Conservation (phyloP, 1,140 invertebrate genomes). For the Pinna nobilis region DNA sequence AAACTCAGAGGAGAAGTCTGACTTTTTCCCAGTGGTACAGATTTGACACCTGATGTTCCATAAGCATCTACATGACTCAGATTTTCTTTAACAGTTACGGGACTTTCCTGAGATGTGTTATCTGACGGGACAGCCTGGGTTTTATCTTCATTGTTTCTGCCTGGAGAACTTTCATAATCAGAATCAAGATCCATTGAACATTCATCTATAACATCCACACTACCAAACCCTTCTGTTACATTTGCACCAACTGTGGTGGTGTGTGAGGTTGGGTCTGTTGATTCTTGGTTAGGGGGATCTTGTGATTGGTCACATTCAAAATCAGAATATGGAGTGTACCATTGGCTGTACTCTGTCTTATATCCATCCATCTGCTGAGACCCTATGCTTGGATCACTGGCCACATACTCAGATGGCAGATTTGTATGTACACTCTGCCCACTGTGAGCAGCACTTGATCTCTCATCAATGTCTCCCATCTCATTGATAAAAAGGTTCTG, state of each 20-base stretch:
- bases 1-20: no score
- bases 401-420: not conserved
- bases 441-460: conserved; percentile 4
- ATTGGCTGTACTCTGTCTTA: no score
- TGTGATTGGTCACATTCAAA: not conserved
- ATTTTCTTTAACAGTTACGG: no score
- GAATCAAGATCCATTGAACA: conserved; percentile 12
- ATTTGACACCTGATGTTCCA: no score
- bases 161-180: conserved; percentile 11
- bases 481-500: conserved; percentile 11
- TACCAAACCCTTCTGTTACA: not conserved
- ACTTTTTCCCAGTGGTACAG: no score
- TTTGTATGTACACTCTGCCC: no score
- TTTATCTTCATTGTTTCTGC: not conserved
- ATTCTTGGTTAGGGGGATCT: not conserved
- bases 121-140: not conserved
- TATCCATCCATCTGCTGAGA: no score
- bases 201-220: not conserved
- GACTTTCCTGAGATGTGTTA: no score
- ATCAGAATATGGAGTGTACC: conserved; percentile 2
- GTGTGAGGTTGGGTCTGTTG: not conserved
- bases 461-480: conserved; percentile 18
- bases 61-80: no score
- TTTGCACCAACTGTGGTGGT: no score
- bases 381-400: not conserved